Conservation (phyloP, 2,797 vertebrate species). For the Galago senegalensis region DNA sequence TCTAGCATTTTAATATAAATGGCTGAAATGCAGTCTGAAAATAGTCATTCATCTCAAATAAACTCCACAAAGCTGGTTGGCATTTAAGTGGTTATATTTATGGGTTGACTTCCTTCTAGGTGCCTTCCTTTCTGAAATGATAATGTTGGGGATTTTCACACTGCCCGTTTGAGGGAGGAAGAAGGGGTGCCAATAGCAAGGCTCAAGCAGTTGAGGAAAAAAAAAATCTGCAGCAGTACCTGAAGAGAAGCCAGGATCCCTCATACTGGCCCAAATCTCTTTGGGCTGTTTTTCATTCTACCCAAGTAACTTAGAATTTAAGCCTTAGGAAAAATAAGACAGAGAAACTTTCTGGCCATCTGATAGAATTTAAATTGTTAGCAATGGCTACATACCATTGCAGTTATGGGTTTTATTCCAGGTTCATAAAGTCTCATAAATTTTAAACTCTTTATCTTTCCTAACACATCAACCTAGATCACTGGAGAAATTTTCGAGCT, state of each 20-base stretch:
- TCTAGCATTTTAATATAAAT: conserved; percentile 79
- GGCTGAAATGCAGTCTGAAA: conserved; percentile 74
- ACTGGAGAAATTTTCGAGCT: background rate
- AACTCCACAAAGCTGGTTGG: conserved; percentile 67
- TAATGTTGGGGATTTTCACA: background rate
- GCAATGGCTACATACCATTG: background rate
- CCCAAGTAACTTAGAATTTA: background rate
- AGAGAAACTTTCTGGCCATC: background rate
- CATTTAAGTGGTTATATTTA: conserved; percentile 69
- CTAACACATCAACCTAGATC: background rate
- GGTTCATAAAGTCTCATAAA: background rate
- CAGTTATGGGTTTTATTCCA: background rate
- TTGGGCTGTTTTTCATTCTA: background rate
- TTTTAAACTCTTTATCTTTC: background rate
- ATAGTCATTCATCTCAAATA: conserved; percentile 76
- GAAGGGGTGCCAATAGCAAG: background rate
- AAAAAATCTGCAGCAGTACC: background rate
- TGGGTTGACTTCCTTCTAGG: conserved; percentile 46
- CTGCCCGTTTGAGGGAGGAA: background rate
- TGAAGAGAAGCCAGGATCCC: background rate
- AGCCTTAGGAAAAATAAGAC: background rate
- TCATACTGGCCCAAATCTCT: background rate
- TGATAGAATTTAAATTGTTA: conserved; percentile 21
- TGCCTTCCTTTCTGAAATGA: conserved; percentile 43
- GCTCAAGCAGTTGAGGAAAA: background rate